Base-by-base conservation (phyloP, 2,888 invertebrate genomes). In the Sinopyrophorus schimmeli region DNA sequence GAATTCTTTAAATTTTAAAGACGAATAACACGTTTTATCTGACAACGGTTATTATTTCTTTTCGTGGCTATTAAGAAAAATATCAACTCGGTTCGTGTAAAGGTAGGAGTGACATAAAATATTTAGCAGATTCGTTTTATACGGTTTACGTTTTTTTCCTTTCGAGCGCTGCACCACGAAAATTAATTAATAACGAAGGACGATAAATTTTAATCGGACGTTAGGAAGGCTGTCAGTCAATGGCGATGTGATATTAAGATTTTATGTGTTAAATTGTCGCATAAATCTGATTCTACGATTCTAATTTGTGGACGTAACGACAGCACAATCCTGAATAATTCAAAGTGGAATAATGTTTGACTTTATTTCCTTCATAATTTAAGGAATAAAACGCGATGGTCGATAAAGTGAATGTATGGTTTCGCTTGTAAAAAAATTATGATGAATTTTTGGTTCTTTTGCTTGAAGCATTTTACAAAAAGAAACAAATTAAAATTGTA, bases 171-270 rank as follows among this genome's bases (percentile, higher is more conserved):
- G 23, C 21, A 17, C 23, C 24, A 31, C 12, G 18, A 16, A 31
- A 31, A 31, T 27, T 27, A 31, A 41, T 41, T 31, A 41, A n/a
- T n/a, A 15, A 6, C 11, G 35, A 35, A 44, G 30, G 12, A 27
- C 35, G 17, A 44, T 35, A 35, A 44, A 28, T 44, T 44, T 41
- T 40, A 35, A 30, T 28, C 35, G 28, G 43, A 37, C 37, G 43
- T 44, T 9, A 24, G 16, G 37, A 21, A 35, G 37, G 24, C 28
- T 28, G 35, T 35, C 37, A 21, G 43, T 44, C 37, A 44, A 44
- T 35, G 43, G 16, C 20, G 21, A 27, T 23, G 20, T 34, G 35
- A 44, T 20, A 35, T 35, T 35, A 37, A 44, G 28, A 37, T 28
- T 42, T 26, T 42, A 34, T 44, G 35, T 15, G 21, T 35, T 35